Conservation (phyloP, 2,797 vertebrate genomes). For the Peromyscus melanophrys region DNA sequence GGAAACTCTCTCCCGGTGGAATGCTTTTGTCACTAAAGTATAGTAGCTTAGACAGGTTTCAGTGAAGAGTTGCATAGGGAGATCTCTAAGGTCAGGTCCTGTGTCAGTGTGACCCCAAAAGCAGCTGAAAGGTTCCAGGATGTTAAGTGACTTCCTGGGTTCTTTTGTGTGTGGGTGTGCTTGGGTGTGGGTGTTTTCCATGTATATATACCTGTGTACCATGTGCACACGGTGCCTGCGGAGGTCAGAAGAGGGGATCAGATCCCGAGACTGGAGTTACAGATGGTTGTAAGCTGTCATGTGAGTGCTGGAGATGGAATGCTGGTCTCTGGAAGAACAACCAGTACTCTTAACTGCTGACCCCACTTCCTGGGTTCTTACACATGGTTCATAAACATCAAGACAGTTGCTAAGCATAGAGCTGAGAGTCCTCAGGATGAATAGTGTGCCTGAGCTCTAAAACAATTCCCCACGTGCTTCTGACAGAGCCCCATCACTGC, state of each 20-base stretch:
- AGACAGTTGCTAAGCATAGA: background rate
- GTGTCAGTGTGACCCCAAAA: slow-evolving; percentile 22
- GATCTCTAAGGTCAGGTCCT: slow-evolving; percentile 16
- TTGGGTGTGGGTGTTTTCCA: background rate
- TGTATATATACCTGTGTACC: background rate
- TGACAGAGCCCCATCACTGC: background rate
- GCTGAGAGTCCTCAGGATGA: background rate
- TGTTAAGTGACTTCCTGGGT: background rate
- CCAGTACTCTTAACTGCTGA: background rate
- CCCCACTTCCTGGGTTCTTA: background rate
- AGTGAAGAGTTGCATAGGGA: background rate
- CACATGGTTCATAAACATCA: slow-evolving; percentile 6
- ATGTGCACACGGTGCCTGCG: background rate
- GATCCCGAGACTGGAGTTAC: background rate
- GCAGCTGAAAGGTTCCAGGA: background rate
- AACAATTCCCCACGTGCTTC: background rate
- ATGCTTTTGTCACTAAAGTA: background rate
- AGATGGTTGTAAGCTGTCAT: background rate
- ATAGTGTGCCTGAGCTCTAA: background rate
- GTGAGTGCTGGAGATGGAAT: background rate
- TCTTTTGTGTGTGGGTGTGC: background rate
- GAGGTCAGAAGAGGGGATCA: too few species aligned
- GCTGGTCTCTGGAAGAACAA: background rate
- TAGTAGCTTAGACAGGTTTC: background rate
- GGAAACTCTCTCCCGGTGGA: slow-evolving; percentile 19